phyloP scores from a whole-genome alignment of 1,140 invertebrate genomes.

The Brachionus paranguensis region DNA sequence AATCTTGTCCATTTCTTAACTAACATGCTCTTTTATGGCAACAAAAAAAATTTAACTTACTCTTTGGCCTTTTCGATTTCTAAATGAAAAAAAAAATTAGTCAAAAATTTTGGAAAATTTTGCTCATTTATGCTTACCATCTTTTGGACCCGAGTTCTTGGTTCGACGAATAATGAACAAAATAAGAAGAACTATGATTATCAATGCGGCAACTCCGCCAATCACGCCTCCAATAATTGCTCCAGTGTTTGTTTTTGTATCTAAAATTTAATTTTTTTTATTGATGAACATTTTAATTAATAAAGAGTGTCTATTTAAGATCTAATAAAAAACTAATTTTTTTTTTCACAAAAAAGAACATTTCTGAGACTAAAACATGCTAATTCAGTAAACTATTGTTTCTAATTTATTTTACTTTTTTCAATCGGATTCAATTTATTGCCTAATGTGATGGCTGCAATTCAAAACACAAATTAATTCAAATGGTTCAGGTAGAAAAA shows the following conservation, averaged over 20 bases:
- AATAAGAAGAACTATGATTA: not conserved
- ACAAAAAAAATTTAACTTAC: slow-evolving; percentile 19
- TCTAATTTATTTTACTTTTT: not conserved
- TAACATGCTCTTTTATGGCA: not conserved
- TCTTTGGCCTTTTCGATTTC: slow-evolving; percentile 39
- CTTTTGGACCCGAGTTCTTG: not conserved
- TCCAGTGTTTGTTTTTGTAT: not conserved
- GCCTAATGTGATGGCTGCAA: not conserved
- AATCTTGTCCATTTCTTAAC: not conserved
- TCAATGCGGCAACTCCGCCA: not conserved
- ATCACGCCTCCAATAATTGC: slow-evolving; percentile 27
- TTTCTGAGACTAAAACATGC: not conserved
- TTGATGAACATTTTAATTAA: not conserved
- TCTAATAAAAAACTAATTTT: no score
- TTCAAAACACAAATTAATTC: not conserved
- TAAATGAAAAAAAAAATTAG: slow-evolving; percentile 2
- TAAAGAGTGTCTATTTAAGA: not conserved
- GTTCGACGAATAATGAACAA: not conserved
- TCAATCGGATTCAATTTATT: not conserved
- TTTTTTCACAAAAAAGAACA: not conserved
- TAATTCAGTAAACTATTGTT: not conserved
- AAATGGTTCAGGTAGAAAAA: not conserved
- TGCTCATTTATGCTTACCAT: not conserved
- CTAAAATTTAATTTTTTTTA: not conserved
- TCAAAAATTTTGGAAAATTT: not conserved